Evolutionary conservation across 2,888 invertebrate genomes (phyloP).

Genomic region (Volucella inanis): DNA sequence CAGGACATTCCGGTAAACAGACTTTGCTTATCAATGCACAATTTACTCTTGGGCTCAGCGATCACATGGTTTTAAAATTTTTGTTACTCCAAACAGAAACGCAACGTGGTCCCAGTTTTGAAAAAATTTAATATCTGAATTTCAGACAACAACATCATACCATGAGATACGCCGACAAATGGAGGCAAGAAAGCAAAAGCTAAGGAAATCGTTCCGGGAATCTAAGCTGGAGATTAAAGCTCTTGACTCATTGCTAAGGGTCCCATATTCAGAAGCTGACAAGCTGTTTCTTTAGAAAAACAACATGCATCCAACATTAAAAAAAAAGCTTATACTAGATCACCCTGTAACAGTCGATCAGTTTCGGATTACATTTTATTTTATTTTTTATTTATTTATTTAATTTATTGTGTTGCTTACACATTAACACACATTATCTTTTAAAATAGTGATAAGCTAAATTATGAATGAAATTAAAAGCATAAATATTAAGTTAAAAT

Average conservation of each 20-base stretch:
- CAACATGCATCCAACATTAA: background rate
- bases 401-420: no score
- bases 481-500: no score
- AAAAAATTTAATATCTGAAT: background rate
- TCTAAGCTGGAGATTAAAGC: background rate
- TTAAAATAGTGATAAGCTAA: no score
- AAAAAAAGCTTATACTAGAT: no score
- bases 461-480: no score
- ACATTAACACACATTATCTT: no score
- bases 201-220: background rate
- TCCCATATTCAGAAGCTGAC: background rate
- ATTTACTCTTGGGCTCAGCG: background rate
- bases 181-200: background rate
- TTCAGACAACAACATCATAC: background rate
- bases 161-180: background rate
- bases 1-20: background rate
- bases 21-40: background rate
- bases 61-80: constrained; percentile 6
- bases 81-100: background rate
- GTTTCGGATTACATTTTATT: no score
- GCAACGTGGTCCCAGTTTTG: background rate
- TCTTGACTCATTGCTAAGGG: background rate
- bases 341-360: no score
- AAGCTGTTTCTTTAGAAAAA: background rate
- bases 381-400: no score